phyloP scores from a whole-genome alignment of 1,140 invertebrate species.

The Acromyrmex heyeri region DNA sequence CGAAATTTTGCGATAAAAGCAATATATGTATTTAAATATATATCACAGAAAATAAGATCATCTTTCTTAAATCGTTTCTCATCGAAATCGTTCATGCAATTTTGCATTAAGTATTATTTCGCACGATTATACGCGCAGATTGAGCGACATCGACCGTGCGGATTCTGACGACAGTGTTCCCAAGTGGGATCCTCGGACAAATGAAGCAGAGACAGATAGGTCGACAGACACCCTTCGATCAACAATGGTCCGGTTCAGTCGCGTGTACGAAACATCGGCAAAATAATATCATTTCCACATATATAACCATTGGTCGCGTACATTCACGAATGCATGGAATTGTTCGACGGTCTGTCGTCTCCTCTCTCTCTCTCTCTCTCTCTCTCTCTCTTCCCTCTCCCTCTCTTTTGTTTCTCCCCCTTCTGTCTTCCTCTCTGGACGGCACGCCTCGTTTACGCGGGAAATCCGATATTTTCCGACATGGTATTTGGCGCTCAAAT shows the following conservation, averaged over 20 bases:
- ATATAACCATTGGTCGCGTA: neutral
- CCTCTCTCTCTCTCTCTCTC: neutral
- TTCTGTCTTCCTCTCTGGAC: neutral
- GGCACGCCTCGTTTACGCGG: conserved; percentile 61
- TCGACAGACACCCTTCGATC: conserved; percentile 13
- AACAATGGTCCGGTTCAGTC: neutral
- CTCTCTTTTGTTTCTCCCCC: neutral
- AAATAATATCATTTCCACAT: conserved; percentile 50
- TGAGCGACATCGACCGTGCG: neutral
- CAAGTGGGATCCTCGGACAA: neutral
- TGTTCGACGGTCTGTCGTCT: conserved; percentile 3
- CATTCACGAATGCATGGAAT: conserved; percentile 55
- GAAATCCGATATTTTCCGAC: conserved; percentile 65
- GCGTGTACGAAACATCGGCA: conserved; percentile 28
- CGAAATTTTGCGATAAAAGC: neutral
- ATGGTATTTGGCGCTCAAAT: conserved; percentile 66
- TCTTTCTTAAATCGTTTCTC: neutral
- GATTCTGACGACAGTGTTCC: neutral
- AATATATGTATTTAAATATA: too few relatives aligned
- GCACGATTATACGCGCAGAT: neutral
- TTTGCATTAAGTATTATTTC: neutral
- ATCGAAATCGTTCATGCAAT: neutral
- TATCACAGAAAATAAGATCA: neutral
- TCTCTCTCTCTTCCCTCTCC: neutral
- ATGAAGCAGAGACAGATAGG: neutral